Percentiles rank a stretch among this genome's conserved stretches.
phyloP scores from a whole-genome alignment of 2,113 vertebrate genomes.

The Carassius auratus region DNA sequence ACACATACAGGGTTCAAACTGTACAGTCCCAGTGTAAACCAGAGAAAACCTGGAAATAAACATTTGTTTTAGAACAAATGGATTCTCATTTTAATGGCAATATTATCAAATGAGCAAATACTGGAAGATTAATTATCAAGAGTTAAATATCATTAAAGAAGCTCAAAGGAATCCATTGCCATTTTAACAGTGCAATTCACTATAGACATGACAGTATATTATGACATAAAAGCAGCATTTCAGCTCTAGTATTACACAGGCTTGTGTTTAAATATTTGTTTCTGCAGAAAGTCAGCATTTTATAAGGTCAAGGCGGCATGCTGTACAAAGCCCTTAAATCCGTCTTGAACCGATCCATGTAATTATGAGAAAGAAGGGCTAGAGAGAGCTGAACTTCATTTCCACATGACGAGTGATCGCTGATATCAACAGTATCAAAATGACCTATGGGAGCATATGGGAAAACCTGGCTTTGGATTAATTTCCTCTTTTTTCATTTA shows the following conservation, averaged over 20 bases:
- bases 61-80: neutral
- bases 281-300: constrained; percentile 5
- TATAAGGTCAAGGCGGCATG: constrained; percentile 29
- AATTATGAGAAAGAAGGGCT: constrained; percentile 43
- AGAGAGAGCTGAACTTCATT: neutral
- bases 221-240: neutral
- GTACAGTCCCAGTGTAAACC: neutral
- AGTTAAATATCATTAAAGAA: neutral
- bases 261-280: neutral
- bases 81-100: neutral
- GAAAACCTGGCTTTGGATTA: neutral
- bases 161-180: neutral
- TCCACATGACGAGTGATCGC: constrained; percentile 28
- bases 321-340: constrained; percentile 53
- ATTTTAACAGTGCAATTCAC: neutral
- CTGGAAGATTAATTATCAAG: neutral
- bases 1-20: neutral
- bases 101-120: neutral
- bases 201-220: neutral
- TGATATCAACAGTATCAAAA: constrained; percentile 25
- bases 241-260: constrained; percentile 33
- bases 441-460: neutral
- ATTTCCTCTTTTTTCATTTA: neutral
- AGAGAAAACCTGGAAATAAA: neutral
- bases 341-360: constrained; percentile 37